Evolutionary conservation across 2,888 invertebrate species (phyloP), one percentile per base, ranked within the genome.

Genomic region (Bugula neritina): DNA sequence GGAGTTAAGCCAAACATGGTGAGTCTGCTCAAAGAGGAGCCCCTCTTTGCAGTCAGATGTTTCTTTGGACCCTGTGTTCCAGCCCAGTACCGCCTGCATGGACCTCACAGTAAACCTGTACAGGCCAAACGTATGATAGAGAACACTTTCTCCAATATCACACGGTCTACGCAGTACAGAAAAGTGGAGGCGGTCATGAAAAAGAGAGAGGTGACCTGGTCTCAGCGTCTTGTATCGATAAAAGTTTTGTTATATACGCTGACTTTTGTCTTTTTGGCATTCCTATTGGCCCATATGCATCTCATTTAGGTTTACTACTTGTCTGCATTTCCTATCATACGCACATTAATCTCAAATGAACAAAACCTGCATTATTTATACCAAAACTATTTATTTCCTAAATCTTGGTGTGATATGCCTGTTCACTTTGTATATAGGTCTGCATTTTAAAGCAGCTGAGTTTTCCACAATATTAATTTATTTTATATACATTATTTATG

Each of bases 41-140:
- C 80, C 0, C 35, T 57, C 10, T 72, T 82, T 54, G 81, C 81
- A 1, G 21, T 80, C 1, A 74, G 80, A 1, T 82, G 82, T 72
- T 76, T 77, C 57, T 77, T 80, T 72, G 81, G 81, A 0, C 80
- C 82, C 0, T 82, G 82, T 72, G 74, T 80, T 1, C 81, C 83
- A 0, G 77, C 80, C 2, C 83, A 83, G 75, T 82, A 79, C 74
- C 76, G 82, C 0, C 76, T 82, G 5, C n/a, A 72, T 2, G 82
- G 82, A 0, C 73, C 73, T 23, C 29, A 63, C 0, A 77, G 78
- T 23, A 74, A 74, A 31, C 80, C 80, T 79, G 69, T 73, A 2
- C 79, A 79, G 0, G 80, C 80, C 3, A 75, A 74, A 58, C 52
- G 72, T 0, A 74, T 76, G 55, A 79, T 81, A 10, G 13, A 55